A percentile compares a stretch with the other conserved stretches of the same genome.
Conservation (phyloP, 2,888 invertebrate species). For the Drosophila mimica region DNA sequence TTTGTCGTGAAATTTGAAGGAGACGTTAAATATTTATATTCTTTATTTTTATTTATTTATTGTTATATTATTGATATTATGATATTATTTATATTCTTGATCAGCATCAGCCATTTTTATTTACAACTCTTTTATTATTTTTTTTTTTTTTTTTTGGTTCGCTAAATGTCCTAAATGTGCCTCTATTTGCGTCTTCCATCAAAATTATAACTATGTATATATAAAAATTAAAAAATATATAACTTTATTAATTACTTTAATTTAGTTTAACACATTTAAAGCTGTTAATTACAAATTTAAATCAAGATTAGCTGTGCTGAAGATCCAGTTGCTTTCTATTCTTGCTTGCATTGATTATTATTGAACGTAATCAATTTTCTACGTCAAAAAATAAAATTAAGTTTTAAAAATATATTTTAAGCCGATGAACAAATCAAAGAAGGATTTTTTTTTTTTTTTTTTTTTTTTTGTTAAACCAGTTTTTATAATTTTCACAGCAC, state of each 20-base stretch:
- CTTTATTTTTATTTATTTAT: too few species aligned
- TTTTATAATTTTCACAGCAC: neutral
- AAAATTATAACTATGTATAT: too few species aligned
- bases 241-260: neutral
- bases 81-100: neutral
- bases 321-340: accelerated
- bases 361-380: neutral
- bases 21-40: too few species aligned
- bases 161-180: too few species aligned
- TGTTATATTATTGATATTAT: too few species aligned
- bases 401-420: too few species aligned
- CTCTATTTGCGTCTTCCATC: neutral
- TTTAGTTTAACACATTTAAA: neutral
- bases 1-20: too few species aligned
- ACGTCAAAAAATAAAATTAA: neutral
- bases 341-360: neutral
- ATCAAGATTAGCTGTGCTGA: neutral
- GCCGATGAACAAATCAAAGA: too few species aligned
- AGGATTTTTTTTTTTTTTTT: too few species aligned
- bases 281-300: neutral
- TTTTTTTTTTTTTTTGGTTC: neutral
- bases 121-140: neutral
- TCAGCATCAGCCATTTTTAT: neutral
- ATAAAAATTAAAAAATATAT: neutral
- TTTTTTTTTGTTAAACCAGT: too few species aligned